Evolutionary conservation across 2,113 vertebrate genomes (phyloP), one percentile per base, ranked within the genome.

Genomic region (Syngnathoides biaculeatus): DNA sequence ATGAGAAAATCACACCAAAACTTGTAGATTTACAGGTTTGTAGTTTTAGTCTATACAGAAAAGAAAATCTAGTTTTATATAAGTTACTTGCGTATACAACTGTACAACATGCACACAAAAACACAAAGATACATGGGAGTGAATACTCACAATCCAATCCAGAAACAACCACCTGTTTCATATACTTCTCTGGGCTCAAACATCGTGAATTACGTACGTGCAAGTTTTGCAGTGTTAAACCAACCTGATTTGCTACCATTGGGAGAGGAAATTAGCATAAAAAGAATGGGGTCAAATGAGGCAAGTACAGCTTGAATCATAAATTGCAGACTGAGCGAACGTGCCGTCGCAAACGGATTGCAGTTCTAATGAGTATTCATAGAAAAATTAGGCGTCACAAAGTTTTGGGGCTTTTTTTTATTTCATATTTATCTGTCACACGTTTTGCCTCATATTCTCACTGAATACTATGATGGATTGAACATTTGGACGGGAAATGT

Each of bases 191-290:
- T 39, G 71, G 67, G 80, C 79, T 78, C 77, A 79, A 59, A n/a
- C 64, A 65, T 43, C 69, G 59, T 67, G 40, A 68, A 80, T 71
- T 72, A 73, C 74, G 79, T 72, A 73, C 74, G 79, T 75, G 74
- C 81, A 84, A 79, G 84, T 82, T 86, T 90, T 88, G 79, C 84
- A 88, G 80, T 87, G 87, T 88, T 89, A 90, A 90, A 90, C 88
- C 89, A 90, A 89, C 85, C 86, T 90, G 87, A 89, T 90, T 89
- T 89, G 85, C 82, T 83, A 68, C 87, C 81, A 90, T 87, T 88
- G 86, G 86, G 86, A 81, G 78, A 75, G 74, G 67, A 86, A 82
- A 89, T 90, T 90, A 89, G 81, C 89, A 90, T 89, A 89, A 89
- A 87, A 87, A 89, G 87, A 83, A 87, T 85, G 80, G 85, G 86